A percentile compares a stretch with the other conserved stretches of the same genome.
These are phyloP conservation scores for Myripristis murdjan DNA, from an alignment of 2,797 vertebrate genomes.

Conservation along the genomic window DNA sequence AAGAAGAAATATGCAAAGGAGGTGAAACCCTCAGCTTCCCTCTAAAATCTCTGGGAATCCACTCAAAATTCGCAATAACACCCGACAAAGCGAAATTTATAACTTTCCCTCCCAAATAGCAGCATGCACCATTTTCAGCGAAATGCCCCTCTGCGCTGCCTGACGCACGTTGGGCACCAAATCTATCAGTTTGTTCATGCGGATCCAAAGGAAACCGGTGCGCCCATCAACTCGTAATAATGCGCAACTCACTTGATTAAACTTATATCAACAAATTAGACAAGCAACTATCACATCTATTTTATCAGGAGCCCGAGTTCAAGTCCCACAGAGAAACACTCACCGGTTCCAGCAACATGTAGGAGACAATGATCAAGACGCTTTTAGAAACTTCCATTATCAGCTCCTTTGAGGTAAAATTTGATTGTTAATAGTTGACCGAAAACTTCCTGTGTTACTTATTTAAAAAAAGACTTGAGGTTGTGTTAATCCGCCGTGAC, in stretches of 20 bases:
- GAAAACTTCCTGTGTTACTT: too few relatives aligned
- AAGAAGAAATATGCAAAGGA: not conserved
- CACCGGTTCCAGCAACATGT: slow-evolving; percentile 65
- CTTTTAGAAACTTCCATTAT: slow-evolving; percentile 27
- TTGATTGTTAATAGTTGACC: too few relatives aligned
- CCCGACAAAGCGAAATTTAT: not conserved
- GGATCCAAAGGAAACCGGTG: too few relatives aligned
- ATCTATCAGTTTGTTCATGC: too few relatives aligned
- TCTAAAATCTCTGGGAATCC: too few relatives aligned
- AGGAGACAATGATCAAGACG: slow-evolving; percentile 57
- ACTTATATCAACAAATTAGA: too few relatives aligned
- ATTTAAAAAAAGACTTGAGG: not conserved
- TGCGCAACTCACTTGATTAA: not conserved
- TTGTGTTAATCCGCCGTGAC: slow-evolving; percentile 31
- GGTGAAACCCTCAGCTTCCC: too few relatives aligned
- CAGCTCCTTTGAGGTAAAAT: slow-evolving; percentile 35
- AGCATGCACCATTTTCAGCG: too few relatives aligned
- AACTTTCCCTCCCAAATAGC: too few relatives aligned
- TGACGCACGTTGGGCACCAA: not conserved
- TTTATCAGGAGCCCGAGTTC: not conserved
- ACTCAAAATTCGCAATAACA: too few relatives aligned
- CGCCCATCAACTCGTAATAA: not conserved
- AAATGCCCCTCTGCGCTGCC: not conserved
- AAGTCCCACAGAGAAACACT: slow-evolving; percentile 57
- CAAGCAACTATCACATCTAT: too few relatives aligned